Conservation (phyloP, 2,797 vertebrate genomes). For the Podarcis lilfordi region DNA sequence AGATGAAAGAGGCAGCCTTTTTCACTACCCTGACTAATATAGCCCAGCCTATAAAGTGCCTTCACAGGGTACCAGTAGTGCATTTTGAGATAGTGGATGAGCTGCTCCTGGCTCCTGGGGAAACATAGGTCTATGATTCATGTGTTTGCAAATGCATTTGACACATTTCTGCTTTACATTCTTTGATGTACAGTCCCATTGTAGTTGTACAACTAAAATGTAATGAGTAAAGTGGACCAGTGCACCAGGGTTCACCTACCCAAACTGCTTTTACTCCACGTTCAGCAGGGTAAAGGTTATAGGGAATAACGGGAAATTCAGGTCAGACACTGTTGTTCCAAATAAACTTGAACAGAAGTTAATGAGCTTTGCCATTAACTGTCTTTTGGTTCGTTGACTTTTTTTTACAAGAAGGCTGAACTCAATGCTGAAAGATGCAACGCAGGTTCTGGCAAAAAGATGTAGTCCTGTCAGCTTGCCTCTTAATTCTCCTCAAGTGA, state of each 20-base stretch:
- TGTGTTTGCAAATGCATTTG: not conserved
- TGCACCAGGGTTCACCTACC: too few species aligned
- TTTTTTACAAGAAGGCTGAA: not conserved
- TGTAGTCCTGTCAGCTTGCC: not conserved
- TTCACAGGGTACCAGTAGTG: not conserved
- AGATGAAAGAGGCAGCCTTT: not conserved
- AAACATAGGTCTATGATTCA: not conserved
- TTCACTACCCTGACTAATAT: not conserved
- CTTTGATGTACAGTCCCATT: not conserved
- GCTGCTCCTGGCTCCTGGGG: not conserved
- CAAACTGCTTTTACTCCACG: not conserved
- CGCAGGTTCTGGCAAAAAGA: not conserved
- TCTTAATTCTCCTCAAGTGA: too few species aligned
- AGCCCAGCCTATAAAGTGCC: not conserved
- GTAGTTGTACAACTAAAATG: not conserved
- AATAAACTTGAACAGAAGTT: not conserved
- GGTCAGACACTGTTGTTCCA: conserved; percentile 13
- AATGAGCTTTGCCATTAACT: conserved; percentile 1
- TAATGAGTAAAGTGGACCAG: not conserved
- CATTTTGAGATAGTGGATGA: not conserved
- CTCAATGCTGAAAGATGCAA: not conserved
- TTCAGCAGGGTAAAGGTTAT: conserved; percentile 1
- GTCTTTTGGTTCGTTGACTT: not conserved
- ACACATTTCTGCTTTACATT: not conserved
- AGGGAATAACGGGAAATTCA: conserved; percentile 2